Conservation (phyloP, 2,888 invertebrate genomes). For the Mycalesis mineus region DNA sequence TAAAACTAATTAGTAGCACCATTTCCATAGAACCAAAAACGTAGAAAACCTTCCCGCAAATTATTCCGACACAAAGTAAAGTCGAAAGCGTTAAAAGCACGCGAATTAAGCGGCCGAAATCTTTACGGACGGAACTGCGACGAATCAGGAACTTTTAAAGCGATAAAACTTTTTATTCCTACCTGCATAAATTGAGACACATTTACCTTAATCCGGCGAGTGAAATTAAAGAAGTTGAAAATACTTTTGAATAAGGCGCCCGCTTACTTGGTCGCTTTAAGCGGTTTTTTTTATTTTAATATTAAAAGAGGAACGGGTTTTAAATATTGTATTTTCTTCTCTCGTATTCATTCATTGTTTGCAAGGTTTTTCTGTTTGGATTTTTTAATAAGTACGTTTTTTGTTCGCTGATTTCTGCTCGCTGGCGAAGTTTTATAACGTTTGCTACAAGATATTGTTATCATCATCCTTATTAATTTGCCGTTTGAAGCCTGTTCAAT, state of each 20-base stretch:
- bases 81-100: constrained; percentile 27
- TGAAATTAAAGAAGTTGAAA: constrained; percentile 61
- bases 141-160: constrained; percentile 33
- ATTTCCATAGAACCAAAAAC: neutral
- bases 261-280: constrained; percentile 16
- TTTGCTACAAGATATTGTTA: too few relatives aligned
- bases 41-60: constrained; percentile 7
- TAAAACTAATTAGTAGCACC: neutral
- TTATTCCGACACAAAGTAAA: constrained; percentile 25
- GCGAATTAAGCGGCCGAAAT: constrained; percentile 26
- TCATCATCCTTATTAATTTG: too few relatives aligned
- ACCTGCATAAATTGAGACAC: constrained; percentile 52
- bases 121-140: constrained; percentile 20
- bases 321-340: constrained; percentile 12
- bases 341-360: constrained; percentile 6
- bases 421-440: neutral
- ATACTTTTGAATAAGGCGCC: constrained; percentile 38
- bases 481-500: too few relatives aligned
- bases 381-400: neutral
- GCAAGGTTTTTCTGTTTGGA: constrained; percentile 3
- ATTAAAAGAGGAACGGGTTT: constrained; percentile 11
- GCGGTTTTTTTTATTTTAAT: constrained; percentile 5
- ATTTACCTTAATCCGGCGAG: constrained; percentile 47
- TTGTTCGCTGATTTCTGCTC: neutral
- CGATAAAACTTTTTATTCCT: constrained; percentile 50